Evolutionary conservation across 2,888 invertebrate species (phyloP).

Genomic region (Nasonia oneida): DNA sequence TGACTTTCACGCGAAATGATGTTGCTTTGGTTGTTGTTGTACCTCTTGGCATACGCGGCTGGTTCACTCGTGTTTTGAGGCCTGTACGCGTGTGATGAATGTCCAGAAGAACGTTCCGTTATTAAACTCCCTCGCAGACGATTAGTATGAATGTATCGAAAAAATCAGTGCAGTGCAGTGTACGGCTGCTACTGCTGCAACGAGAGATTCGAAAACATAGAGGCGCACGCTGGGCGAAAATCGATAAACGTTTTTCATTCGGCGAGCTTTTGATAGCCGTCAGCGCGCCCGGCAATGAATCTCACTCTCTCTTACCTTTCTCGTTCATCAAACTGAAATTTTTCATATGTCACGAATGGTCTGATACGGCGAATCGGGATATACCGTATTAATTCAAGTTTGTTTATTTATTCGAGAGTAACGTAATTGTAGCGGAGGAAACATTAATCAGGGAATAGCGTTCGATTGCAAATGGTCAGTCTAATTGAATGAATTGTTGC

Average conservation of each 20-base stretch:
- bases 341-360: neutral
- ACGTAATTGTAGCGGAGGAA: too few species aligned
- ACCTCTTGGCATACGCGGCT: neutral
- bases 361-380: neutral
- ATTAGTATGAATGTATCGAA: neutral
- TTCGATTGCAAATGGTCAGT: too few species aligned
- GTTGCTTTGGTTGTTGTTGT: neutral
- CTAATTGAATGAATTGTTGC: constrained; percentile 20
- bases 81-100: too few species aligned
- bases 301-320: neutral
- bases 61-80: neutral
- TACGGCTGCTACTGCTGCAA: neutral
- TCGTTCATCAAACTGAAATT: neutral
- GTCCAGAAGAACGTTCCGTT: neutral
- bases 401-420: too few species aligned
- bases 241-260: constrained; percentile 13
- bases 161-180: neutral
- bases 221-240: neutral
- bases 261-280: neutral
- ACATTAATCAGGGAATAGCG: too few species aligned
- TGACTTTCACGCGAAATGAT: constrained; percentile 11
- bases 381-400: neutral
- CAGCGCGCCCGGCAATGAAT: neutral
- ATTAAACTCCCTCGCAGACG: neutral
- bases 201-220: neutral